These are phyloP conservation scores for Tenthredo livida DNA, from an alignment of 2,888 invertebrate genomes.

Conservation along the genomic window DNA sequence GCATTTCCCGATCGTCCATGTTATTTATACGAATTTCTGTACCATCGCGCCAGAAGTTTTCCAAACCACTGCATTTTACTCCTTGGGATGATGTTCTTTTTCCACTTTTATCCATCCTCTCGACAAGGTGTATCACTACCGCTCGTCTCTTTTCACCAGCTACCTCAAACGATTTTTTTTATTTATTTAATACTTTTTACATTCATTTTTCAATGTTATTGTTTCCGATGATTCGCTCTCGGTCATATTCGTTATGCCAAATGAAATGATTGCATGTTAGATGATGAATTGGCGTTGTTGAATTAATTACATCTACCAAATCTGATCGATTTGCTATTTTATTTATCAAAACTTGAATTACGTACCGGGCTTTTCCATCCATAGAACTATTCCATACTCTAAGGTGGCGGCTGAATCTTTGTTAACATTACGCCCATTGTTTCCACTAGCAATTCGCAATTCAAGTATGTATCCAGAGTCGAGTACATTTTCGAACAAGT, in stretches of 20 bases:
- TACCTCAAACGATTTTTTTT: constrained; percentile 24
- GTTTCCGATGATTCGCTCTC: neutral
- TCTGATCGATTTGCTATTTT: neutral
- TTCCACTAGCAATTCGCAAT: constrained; percentile 21
- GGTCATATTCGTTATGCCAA: neutral
- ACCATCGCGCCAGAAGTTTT: constrained; percentile 85
- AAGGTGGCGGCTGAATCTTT: constrained; percentile 38
- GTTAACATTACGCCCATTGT: neutral
- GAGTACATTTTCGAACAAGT: constrained; percentile 51
- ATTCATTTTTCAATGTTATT: neutral
- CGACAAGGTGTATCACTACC: constrained; percentile 29
- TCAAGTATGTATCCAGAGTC: constrained; percentile 52
- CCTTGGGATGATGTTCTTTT: constrained; percentile 13
- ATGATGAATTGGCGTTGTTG: neutral
- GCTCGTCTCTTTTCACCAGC: constrained; percentile 31
- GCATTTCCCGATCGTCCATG: constrained; percentile 85
- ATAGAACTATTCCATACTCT: constrained; percentile 47
- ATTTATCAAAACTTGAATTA: neutral
- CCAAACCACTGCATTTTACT: constrained; percentile 76
- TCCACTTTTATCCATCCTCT: constrained; percentile 51
- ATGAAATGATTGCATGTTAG: neutral
- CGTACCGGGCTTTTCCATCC: constrained; percentile 46
- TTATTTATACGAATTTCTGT: constrained; percentile 87
- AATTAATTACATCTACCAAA: neutral
- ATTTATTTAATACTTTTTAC: neutral